phyloP scores from a whole-genome alignment of 2,797 vertebrate species.

The Gadopsis marmoratus region DNA sequence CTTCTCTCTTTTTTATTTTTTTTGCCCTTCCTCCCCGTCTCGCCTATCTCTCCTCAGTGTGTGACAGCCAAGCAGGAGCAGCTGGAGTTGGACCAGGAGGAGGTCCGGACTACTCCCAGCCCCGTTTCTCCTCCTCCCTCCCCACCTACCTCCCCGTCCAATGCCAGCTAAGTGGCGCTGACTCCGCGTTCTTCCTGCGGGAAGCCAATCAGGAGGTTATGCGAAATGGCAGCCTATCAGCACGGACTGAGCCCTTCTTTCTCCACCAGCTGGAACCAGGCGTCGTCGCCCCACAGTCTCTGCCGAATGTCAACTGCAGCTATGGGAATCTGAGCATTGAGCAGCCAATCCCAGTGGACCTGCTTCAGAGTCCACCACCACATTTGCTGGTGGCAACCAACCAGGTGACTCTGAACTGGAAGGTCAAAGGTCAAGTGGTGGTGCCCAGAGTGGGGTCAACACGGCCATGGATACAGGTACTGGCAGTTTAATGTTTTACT shows the following conservation, averaged over 20 bases:
- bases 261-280: conserved; percentile 86
- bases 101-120: conserved; percentile 69
- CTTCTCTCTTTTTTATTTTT: background rate
- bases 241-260: conserved; percentile 91
- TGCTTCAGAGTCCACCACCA: conserved; percentile 85
- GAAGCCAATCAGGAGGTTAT: conserved; percentile 95
- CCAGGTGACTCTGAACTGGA: conserved; percentile 92
- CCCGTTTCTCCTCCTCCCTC: conserved; percentile 89
- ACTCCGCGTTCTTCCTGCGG: conserved; percentile 92
- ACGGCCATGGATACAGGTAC: conserved; percentile 89
- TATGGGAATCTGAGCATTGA: conserved; percentile 91
- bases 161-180: conserved; percentile 86
- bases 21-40: background rate
- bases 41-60: conserved; percentile 75
- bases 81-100: conserved; percentile 69
- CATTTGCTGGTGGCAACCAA: conserved; percentile 81
- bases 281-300: conserved; percentile 64
- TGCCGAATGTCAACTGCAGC: conserved; percentile 89
- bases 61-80: conserved; percentile 71
- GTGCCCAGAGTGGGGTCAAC: conserved; percentile 88
- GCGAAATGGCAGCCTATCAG: conserved; percentile 93
- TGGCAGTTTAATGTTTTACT: background rate
- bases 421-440: conserved; percentile 91
- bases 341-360: conserved; percentile 85
- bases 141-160: conserved; percentile 91